Evolutionary conservation across 2,888 invertebrate genomes (phyloP).

Genomic region (Meghimatium bilineatum): DNA sequence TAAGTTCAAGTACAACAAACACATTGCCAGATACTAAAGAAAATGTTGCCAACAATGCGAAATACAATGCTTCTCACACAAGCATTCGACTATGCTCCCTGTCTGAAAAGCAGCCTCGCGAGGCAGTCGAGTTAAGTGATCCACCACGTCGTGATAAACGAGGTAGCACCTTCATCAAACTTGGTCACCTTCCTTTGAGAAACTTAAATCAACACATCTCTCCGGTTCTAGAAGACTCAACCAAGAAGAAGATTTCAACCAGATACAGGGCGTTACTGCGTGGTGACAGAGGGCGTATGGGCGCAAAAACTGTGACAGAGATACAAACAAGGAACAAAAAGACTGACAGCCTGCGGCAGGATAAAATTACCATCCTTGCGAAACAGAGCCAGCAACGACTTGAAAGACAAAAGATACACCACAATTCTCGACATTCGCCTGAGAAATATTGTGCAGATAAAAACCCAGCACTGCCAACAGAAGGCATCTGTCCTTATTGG

Average conservation of each 20-base stretch:
- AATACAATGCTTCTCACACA: not conserved
- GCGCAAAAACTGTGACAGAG: constrained; percentile 20
- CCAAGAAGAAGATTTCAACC: constrained; percentile 27
- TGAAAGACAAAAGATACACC: not conserved
- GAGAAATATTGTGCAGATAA: not conserved
- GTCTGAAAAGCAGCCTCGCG: not conserved
- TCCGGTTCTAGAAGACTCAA: not conserved
- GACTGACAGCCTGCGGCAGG: not conserved
- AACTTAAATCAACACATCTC: not conserved
- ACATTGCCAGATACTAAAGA: not conserved
- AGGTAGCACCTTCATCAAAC: not conserved
- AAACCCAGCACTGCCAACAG: too few species aligned
- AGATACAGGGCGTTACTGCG: constrained; percentile 29
- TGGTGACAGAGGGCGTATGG: constrained; percentile 8
- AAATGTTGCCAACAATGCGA: not conserved
- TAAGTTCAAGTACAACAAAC: not conserved
- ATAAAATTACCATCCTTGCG: not conserved
- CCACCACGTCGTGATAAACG: not conserved
- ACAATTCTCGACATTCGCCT: not conserved
- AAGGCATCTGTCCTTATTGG: constrained; percentile 1
- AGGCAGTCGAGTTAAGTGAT: not conserved
- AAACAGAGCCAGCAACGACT: not conserved
- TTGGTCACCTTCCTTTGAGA: not conserved
- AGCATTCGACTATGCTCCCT: too few species aligned
- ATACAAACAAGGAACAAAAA: not conserved